Evolutionary conservation across 1,140 invertebrate species (phyloP), one percentile per base, ranked within the genome.

Genomic region (Chionoecetes opilio): DNA sequence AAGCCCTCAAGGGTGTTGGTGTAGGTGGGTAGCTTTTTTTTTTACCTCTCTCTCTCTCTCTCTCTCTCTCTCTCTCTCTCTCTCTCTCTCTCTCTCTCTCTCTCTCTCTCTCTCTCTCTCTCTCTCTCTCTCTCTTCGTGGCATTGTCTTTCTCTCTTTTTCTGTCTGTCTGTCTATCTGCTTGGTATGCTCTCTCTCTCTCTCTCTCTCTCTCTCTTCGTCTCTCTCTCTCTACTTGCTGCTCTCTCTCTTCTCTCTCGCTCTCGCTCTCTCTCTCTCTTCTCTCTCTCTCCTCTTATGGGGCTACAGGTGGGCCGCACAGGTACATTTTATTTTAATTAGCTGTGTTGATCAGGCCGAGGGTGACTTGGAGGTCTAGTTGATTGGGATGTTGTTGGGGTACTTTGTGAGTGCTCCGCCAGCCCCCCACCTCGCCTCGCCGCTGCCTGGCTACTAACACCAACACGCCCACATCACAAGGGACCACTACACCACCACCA

Each of bases 281-380:
- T 53, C 46, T 75, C 63, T n/a, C 63, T 75, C 63, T n/a, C 63
- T 75, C n/a, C n/a, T 75, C 63, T 26, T 26, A 2, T 5, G 21
- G 63, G 26, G 63, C 11, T 75, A 21, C 63, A 75, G 63, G 63
- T 75, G 63, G 63, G 26, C 1, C 63, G 63, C 1, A n/a, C 63
- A 21, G 63, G 63, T 75, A 75, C 63, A 75, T 75, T 75, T 75
- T 75, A 75, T 75, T 75, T 75, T 75, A 75, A 75, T 75, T 75
- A 75, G 63, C n/a, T 75, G 63, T n/a, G 63, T 75, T 75, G 63
- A 75, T 75, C 63, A 75, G 63, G 63, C n/a, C 63, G 63, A 75
- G 6, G 63, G 63, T 75, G n/a, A 75, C 63, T 75, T 75, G 63
- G 26, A 26, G 63, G 63, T 75, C 63, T 26, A 5, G n/a, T 26